A percentile compares a stretch with the other conserved stretches of the same genome.
phyloP scores from a whole-genome alignment of 2,888 invertebrate species.

The Leucophenga maculata region DNA sequence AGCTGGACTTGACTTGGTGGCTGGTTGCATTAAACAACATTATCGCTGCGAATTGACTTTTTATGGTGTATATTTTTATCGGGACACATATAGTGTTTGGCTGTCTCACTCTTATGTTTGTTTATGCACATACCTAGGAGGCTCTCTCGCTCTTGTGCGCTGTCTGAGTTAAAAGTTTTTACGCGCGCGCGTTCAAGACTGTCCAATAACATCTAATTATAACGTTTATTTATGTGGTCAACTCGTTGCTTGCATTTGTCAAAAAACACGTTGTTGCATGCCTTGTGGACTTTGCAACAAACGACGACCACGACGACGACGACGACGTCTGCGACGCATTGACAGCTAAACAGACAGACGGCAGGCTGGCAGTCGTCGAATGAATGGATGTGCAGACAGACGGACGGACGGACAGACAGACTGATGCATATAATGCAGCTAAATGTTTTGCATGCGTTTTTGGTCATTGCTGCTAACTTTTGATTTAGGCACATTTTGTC shows the following conservation, averaged over 20 bases:
- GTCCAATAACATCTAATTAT: conserved; percentile 66
- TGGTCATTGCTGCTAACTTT: conserved; percentile 20
- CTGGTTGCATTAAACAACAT: conserved; percentile 27
- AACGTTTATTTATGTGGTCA: conserved; percentile 63
- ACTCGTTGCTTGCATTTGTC: conserved; percentile 43
- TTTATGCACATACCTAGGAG: background rate
- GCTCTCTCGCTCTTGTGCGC: background rate
- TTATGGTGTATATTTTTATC: conserved; percentile 32
- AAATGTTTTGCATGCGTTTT: conserved; percentile 21
- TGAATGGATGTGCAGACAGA: no score
- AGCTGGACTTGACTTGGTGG: conserved; percentile 10
- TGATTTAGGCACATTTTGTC: conserved; percentile 36
- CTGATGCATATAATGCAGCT: background rate
- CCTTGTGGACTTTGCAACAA: conserved; percentile 4
- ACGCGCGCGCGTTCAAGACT: conserved; percentile 41
- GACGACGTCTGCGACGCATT: background rate
- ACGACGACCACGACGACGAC: background rate
- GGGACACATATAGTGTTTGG: background rate
- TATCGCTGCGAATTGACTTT: conserved; percentile 35
- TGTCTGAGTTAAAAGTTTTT: conserved; percentile 41
- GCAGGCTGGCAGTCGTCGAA: background rate
- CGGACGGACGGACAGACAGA: background rate
- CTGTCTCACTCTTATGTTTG: background rate
- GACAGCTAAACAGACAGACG: conserved; percentile 5
- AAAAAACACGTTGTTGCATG: conserved; percentile 31